Evolutionary conservation across 2,113 vertebrate genomes (phyloP).

Genomic region (Paramisgurnus dabryanus): DNA sequence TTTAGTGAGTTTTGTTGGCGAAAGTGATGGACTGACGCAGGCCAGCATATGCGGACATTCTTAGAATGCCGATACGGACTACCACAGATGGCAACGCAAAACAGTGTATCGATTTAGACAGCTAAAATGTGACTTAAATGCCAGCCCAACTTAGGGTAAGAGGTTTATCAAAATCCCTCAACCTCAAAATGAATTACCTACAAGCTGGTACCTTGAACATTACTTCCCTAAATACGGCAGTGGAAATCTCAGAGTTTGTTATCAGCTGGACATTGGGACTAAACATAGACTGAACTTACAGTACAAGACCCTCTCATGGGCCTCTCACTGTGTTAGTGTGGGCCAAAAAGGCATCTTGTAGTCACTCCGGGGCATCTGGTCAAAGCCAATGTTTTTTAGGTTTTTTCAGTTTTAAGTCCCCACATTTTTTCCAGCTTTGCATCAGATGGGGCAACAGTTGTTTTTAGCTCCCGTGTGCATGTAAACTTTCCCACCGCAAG

Average conservation of each 20-base stretch:
- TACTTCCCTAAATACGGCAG: background rate
- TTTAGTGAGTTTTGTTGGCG: constrained; percentile 12
- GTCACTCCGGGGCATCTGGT: constrained; percentile 25
- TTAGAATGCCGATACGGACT: constrained; percentile 38
- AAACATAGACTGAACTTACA: background rate
- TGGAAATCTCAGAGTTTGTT: background rate
- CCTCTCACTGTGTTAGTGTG: constrained; percentile 20
- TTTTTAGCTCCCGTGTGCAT: constrained; percentile 39
- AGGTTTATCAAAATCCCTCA: background rate
- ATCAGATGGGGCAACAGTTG: constrained; percentile 28
- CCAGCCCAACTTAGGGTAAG: no score
- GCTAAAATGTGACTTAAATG: no score
- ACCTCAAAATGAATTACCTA: background rate
- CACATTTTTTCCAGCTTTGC: constrained; percentile 42
- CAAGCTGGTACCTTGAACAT: background rate
- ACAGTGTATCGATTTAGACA: background rate
- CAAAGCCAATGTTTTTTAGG: background rate
- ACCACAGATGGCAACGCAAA: background rate
- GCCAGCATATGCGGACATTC: constrained; percentile 33
- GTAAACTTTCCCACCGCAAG: constrained; percentile 47
- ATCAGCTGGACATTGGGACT: background rate
- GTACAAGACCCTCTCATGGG: background rate
- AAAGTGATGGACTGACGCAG: constrained; percentile 7
- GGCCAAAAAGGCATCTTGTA: background rate
- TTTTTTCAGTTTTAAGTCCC: constrained; percentile 3